These are phyloP conservation scores for Lasioglossum malachurum DNA, from an alignment of 2,888 invertebrate species.

Conservation along the genomic window DNA sequence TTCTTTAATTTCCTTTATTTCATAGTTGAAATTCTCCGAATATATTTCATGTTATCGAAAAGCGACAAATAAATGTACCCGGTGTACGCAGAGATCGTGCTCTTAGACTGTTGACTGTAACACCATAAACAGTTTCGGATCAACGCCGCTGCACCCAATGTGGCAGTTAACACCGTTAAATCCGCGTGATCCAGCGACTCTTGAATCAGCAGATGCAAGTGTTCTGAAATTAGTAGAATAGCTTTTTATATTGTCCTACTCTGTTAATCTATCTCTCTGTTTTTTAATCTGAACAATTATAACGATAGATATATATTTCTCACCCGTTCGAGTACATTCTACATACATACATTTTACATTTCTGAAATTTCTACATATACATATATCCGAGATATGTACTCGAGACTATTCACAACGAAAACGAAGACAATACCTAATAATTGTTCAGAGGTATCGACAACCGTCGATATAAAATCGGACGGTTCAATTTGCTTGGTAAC, in stretches of 20 bases:
- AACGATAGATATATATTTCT: no score
- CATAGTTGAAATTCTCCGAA: neutral
- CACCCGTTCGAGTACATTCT: neutral
- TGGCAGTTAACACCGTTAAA: constrained; percentile 91
- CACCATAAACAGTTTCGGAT: constrained; percentile 92
- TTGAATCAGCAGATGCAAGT: constrained; percentile 92
- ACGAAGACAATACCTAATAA: constrained; percentile 86
- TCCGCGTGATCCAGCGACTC: constrained; percentile 95
- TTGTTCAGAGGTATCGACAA: constrained; percentile 90
- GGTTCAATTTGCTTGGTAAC: constrained; percentile 92
- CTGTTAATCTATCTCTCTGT: neutral
- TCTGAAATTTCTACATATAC: neutral
- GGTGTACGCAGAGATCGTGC: constrained; percentile 73
- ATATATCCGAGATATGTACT: neutral
- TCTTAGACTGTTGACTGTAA: constrained; percentile 88
- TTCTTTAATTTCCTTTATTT: neutral
- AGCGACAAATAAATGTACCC: constrained; percentile 66
- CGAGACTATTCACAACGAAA: no score
- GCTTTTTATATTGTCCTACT: neutral
- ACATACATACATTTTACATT: neutral
- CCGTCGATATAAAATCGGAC: constrained; percentile 90
- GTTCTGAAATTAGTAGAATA: constrained; percentile 86
- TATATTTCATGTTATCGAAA: neutral
- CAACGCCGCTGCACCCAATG: constrained; percentile 92
- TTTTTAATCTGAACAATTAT: no score